phyloP scores from a whole-genome alignment of 1,140 invertebrate species.

The Cyclargus thomasi region DNA sequence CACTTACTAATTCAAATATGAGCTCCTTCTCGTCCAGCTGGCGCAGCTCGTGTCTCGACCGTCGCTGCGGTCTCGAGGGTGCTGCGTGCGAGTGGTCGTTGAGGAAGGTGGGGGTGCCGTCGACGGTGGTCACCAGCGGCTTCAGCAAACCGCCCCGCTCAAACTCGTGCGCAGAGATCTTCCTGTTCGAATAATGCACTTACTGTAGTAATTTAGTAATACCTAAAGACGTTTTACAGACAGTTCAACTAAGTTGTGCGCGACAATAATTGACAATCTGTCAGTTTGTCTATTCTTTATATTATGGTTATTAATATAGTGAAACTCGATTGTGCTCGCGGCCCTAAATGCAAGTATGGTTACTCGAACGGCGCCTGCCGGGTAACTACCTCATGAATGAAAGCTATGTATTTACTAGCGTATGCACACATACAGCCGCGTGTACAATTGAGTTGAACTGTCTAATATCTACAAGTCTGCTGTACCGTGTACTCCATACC shows the following conservation, averaged over 20 bases:
- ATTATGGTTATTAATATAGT: too few species aligned
- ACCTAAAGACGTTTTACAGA: background rate
- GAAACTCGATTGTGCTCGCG: too few species aligned
- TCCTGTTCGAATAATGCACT: slow-evolving; percentile 72
- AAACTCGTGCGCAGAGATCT: slow-evolving; percentile 97
- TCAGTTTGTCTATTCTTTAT: too few species aligned
- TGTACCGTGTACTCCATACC: slow-evolving; percentile 63
- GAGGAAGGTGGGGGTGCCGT: slow-evolving; percentile 93
- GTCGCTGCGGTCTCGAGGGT: slow-evolving; percentile 79
- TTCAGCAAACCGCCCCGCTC: slow-evolving; percentile 92
- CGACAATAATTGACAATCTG: too few species aligned
- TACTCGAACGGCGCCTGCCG: too few species aligned
- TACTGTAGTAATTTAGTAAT: background rate
- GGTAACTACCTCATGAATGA: too few species aligned
- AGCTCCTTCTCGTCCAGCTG: slow-evolving; percentile 95
- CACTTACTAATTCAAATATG: slow-evolving; percentile 93
- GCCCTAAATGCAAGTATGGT: too few species aligned
- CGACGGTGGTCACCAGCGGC: slow-evolving; percentile 92
- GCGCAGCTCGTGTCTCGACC: slow-evolving; percentile 88
- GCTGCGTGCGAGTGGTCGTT: slow-evolving; percentile 67
- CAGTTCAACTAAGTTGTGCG: too few species aligned
- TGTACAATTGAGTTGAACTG: too few species aligned
- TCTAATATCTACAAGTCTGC: too few species aligned
- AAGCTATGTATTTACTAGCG: too few species aligned
- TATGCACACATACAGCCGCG: too few species aligned